Percentiles rank a stretch among this genome's conserved stretches.
These are phyloP conservation scores for Drosophila kurseongensis DNA, from an alignment of 1,140 invertebrate species.

Conservation along the genomic window DNA sequence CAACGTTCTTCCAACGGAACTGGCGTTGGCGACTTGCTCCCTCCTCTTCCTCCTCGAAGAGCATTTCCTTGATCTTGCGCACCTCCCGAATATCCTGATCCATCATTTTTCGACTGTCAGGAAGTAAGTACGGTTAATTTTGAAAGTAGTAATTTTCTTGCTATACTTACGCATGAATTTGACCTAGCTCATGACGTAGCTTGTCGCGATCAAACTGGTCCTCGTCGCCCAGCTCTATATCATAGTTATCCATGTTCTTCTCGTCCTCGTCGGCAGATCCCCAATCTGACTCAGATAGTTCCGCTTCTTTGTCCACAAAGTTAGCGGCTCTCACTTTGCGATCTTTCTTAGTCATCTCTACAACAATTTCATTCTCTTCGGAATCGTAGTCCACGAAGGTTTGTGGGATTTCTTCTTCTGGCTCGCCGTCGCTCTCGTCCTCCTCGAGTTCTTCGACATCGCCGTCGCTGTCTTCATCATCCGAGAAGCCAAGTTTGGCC, in stretches of 20 bases:
- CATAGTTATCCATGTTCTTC: constrained; percentile 88
- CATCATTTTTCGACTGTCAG: constrained; percentile 87
- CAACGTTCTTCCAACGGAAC: constrained; percentile 92
- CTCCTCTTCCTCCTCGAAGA: constrained; percentile 92
- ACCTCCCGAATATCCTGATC: constrained; percentile 92
- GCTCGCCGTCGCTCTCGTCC: constrained; percentile 70
- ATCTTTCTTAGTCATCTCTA: constrained; percentile 85
- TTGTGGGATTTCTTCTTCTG: constrained; percentile 83
- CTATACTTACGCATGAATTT: constrained; percentile 87
- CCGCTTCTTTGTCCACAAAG: constrained; percentile 93
- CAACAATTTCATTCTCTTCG: constrained; percentile 88
- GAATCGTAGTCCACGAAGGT: constrained; percentile 88
- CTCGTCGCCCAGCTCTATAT: constrained; percentile 89
- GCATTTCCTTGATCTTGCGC: constrained; percentile 90
- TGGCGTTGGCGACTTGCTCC: constrained; percentile 89
- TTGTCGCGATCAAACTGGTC: constrained; percentile 89
- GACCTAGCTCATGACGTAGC: constrained; percentile 87
- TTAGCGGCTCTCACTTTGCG: constrained; percentile 86
- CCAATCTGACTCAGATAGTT: constrained; percentile 92
- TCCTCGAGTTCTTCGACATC: constrained; percentile 57
- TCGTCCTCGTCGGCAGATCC: constrained; percentile 91
- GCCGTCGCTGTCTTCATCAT: constrained; percentile 76
- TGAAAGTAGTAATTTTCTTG: neutral
- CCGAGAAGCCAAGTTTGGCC: constrained; percentile 77
- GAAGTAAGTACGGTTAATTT: neutral